Evolutionary conservation across 2,888 invertebrate genomes (phyloP), one percentile per base, ranked within the genome.

Genomic region (Apamea sordens): DNA sequence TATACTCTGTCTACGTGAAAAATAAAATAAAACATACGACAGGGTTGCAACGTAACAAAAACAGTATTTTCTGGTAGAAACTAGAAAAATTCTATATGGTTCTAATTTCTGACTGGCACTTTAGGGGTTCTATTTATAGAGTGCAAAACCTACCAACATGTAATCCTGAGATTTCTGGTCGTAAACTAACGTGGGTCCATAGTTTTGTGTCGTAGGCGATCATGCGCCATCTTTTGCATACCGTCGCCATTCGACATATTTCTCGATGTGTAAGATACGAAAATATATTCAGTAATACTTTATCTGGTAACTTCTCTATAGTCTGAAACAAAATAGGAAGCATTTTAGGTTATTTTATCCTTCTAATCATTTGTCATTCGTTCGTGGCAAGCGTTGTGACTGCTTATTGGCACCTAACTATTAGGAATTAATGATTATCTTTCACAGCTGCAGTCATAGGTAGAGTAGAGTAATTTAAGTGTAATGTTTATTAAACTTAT

Each of bases 251-350:
- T 53, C 98, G 98, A 95, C 99, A 99, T 94, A 99, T 98, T 97
- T 99, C 99, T 80, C 98, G 98, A 93, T 99, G 99, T 50, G 98
- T 98, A 86, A 99, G 97, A 95, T 99, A 99, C 68, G 98, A 98
- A 97, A 99, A 99, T 92, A 99, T 98, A 93, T 99, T 98, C 86
- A 99, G 97, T 63, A 99, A 97, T 53, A 99, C 98, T 96, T 99
- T 99, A 95, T 99, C 99, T 21, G 99, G 99, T 61, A 99, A 97
- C 94, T 99, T 99, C 94, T 99, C 99, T 93, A 99, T 99, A 10
- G 99, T 99, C 99, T 99, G 97, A 53, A 97, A 97, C 80, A 86
- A 89, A 77, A 68, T 24, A 69, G 41, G 36, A 83, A 65, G 84
- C 50, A 65, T 5, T 24, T 74, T 76, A 77, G 18, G 44, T 59